phyloP scores from a whole-genome alignment of 2,113 vertebrate genomes.

The Isurus oxyrinchus region DNA sequence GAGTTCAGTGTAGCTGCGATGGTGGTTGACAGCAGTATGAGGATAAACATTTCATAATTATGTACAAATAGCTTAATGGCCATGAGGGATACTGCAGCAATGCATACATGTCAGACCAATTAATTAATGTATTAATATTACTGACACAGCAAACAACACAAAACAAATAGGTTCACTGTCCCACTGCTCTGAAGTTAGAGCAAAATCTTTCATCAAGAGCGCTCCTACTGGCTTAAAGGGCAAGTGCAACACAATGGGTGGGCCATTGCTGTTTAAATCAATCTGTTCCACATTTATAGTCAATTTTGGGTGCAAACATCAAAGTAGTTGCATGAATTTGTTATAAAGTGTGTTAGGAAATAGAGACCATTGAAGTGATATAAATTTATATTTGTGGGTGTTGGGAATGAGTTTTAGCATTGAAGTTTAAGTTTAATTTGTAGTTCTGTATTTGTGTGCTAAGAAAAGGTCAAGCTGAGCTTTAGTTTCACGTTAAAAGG shows the following conservation, averaged over 20 bases:
- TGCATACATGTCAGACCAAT: neutral
- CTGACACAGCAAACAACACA: slow-evolving; percentile 11
- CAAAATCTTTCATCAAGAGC: neutral
- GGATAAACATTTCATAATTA: neutral
- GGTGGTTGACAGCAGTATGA: neutral
- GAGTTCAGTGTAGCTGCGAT: neutral
- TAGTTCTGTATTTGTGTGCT: no score
- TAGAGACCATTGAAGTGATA: no score
- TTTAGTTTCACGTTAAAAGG: no score
- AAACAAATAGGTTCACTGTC: neutral
- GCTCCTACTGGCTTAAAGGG: no score
- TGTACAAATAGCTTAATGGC: neutral
- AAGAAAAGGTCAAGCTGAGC: no score
- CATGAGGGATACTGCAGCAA: neutral
- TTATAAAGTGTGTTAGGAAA: neutral
- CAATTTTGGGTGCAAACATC: neutral
- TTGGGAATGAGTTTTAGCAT: no score
- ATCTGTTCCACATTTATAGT: neutral
- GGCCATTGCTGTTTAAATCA: neutral
- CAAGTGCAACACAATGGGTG: no score
- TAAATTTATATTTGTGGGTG: no score
- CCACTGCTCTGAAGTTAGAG: neutral
- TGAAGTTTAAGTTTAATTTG: no score
- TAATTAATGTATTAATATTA: slow-evolving; percentile 20
- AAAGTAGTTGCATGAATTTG: neutral